These are phyloP conservation scores for Copidosoma floridanum DNA, from an alignment of 1,140 invertebrate genomes.

Conservation along the genomic window DNA sequence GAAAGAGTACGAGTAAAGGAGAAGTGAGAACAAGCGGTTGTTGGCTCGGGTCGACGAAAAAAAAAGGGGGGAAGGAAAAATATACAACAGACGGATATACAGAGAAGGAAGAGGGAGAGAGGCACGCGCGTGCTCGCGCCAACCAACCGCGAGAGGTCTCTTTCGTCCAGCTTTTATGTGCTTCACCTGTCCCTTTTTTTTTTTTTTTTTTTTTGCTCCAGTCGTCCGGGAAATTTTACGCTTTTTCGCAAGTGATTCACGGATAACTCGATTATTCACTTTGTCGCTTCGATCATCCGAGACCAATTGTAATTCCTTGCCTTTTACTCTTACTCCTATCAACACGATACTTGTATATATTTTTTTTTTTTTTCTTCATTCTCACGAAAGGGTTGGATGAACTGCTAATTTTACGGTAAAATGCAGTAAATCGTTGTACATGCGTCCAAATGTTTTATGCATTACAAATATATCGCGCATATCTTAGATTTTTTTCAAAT, in stretches of 20 bases:
- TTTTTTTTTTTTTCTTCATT: too few species aligned
- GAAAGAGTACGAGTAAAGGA: not conserved
- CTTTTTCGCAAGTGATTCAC: not conserved
- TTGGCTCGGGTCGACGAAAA: not conserved
- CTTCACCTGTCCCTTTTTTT: slow-evolving; percentile 19
- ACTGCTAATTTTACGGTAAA: too few species aligned
- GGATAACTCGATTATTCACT: not conserved
- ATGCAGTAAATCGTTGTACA: too few species aligned
- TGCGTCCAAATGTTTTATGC: too few species aligned
- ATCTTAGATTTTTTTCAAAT: too few species aligned
- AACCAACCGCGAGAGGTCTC: slow-evolving; percentile 15
- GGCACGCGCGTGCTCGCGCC: slow-evolving; percentile 35
- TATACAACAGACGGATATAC: too few species aligned
- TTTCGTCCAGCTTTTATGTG: too few species aligned
- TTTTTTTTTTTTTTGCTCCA: slow-evolving; percentile 19
- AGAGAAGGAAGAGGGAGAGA: slow-evolving; percentile 25
- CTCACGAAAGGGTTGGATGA: too few species aligned
- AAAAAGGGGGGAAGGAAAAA: slow-evolving; percentile 12
- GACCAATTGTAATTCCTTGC: slow-evolving; percentile 5
- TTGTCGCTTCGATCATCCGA: not conserved
- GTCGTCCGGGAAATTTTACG: too few species aligned
- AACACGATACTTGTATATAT: too few species aligned
- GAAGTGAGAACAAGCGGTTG: not conserved
- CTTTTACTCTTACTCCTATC: slow-evolving; percentile 9
- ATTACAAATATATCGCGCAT: too few species aligned